These are phyloP conservation scores for Phocides pigmalion DNA, from an alignment of 1,140 invertebrate genomes.

Conservation along the genomic window DNA sequence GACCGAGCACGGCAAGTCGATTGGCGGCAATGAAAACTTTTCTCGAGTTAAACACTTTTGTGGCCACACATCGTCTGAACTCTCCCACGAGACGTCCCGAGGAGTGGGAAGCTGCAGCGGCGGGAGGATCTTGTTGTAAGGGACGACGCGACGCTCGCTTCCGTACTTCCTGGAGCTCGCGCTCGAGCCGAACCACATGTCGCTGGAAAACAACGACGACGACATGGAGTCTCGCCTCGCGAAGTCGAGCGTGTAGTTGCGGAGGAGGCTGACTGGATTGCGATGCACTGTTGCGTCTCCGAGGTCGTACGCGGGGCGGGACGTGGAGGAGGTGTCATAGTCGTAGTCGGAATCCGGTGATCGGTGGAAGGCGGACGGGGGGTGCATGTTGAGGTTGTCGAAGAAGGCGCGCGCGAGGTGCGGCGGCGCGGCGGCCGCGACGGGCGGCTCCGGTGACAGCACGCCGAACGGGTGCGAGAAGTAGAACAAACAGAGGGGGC, in stretches of 20 bases:
- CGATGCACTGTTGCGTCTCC: constrained; percentile 48
- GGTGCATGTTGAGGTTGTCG: constrained; percentile 63
- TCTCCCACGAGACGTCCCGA: constrained; percentile 41
- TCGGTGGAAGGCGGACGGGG: constrained; percentile 45
- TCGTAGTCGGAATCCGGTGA: constrained; percentile 34
- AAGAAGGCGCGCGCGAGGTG: constrained; percentile 51
- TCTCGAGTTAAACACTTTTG: constrained; percentile 47
- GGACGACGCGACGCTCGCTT: constrained; percentile 48
- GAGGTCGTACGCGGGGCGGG: constrained; percentile 46
- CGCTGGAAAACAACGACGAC: constrained; percentile 61
- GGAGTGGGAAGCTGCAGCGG: constrained; percentile 58
- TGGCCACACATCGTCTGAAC: constrained; percentile 58
- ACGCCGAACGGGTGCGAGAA: constrained; percentile 82
- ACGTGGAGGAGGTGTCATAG: constrained; percentile 33
- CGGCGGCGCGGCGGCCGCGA: constrained; percentile 43
- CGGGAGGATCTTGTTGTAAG: constrained; percentile 57
- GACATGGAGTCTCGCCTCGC: constrained; percentile 47
- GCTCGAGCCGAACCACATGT: constrained; percentile 59
- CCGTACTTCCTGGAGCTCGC: constrained; percentile 44
- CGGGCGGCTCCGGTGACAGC: constrained; percentile 74
- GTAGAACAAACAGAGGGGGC: constrained; percentile 80
- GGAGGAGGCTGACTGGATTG: constrained; percentile 45
- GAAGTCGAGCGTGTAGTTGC: constrained; percentile 46
- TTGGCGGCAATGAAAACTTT: constrained; percentile 65
- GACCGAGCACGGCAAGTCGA: constrained; percentile 47